Base-by-base conservation (phyloP, 2,888 invertebrate species). In the Lithodes maja region DNA sequence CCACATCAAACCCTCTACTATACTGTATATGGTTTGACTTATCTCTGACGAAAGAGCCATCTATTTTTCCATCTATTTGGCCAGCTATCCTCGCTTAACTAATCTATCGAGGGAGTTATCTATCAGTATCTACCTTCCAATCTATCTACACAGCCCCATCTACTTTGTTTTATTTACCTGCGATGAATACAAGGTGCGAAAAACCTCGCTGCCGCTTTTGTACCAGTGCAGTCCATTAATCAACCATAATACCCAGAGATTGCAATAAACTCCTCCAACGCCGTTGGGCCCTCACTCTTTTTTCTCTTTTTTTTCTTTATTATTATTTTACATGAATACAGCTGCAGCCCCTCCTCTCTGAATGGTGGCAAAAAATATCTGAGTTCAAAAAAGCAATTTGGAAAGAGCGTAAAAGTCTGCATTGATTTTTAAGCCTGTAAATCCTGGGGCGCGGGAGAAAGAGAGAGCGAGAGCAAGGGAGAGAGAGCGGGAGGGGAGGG, bases 361-460 rank as follows among this genome's bases (percentile, higher is more conserved):
- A 71, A 71, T 5, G 71, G 71, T 5, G 71, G 71, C 1, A 71
- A 71, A 71, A 71, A 71, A n/a, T n/a, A 61, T 61, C 68, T 2
- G 61, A 61, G 7, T 5, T 7, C 17, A 17, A 71, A 71, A 71
- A 71, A 71, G 71, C 71, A 71, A 71, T 71, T 71, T 71, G 71
- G 71, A 71, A 17, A 12, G 71, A 5, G 71, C 12, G 17, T 12
- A 71, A 71, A 71, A 71, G 71, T 71, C 15, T 1, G 71, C 17
- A 71, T 71, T 71, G 71, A 71, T 71, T 71, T 71, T 71, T 71
- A 71, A 71, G 71, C 71, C 71, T 71, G 15, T n/a, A 71, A 71
- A n/a, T 3, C 71, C 71, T 1, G 5, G 3, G 71, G 3, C 15
- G 17, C n/a, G 71, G 71, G 17, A 71, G 71, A 61, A 12, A 61